Evolutionary conservation across 2,888 invertebrate genomes (phyloP), one percentile per base, ranked within the genome.

Genomic region (Adineta ricciae): DNA sequence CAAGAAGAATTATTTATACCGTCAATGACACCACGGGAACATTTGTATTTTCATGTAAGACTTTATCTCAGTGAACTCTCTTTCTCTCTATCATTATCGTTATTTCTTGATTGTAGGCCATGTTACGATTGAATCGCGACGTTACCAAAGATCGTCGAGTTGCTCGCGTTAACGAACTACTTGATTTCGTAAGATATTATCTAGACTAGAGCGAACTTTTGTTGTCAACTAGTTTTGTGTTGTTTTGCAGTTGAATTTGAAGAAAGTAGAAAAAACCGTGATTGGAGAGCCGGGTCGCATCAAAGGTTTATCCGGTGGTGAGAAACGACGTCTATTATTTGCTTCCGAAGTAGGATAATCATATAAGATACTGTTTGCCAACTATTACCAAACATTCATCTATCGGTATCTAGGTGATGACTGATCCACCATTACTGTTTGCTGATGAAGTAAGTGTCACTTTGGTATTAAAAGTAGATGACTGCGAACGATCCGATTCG

Each of bases 251-350:
- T 91, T 97, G 87, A 95, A 95, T 7, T 91, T 98, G 84, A 93
- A 93, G 52, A 96, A 96, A 91, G 97, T 97, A 90, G 94, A 94
- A 90, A 93, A 97, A 89, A 96, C 95, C 21, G 93, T 94, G 72
- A 97, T 98, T 86, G 97, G 98, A 0, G 72, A 86, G 72, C 49
- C 87, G 24, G 97, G 96, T 0, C 91, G 95, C 27, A 91, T 95
- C 64, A 96, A 95, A 91, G 96, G 97, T 0, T 94, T 97, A 86
- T 97, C 96, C 0, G 98, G 98, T 0, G 98, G 98, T 0, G 98
- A 98, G 91, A 94, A 94, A 92, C 97, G 97, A 90, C 92, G 97
- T 86, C 92, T 98, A 21, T 95, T 97, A 0, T 97, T 99, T 90
- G 98, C 97, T 32, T 95, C 96, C n/a, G 98, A 98, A 32, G 64